Conservation (phyloP, 2,888 invertebrate genomes). For the Lithophane ornitopus region DNA sequence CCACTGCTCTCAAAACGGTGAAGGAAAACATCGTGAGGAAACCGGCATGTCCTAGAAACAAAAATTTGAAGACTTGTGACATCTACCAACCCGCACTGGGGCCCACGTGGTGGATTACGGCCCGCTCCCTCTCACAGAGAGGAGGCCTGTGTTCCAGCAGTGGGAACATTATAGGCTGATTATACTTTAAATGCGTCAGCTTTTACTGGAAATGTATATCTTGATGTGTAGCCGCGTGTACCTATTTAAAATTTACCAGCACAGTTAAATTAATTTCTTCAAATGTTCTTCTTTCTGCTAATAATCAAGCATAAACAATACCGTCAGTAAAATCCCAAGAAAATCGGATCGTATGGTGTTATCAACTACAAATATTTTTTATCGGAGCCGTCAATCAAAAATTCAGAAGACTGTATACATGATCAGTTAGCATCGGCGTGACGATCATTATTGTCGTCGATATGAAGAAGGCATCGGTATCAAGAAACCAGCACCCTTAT, state of each 20-base stretch:
- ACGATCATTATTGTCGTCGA: background rate
- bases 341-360: conserved; percentile 16
- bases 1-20: too few relatives aligned
- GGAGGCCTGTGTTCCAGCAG: too few relatives aligned
- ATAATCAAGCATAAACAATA: background rate
- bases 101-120: too few relatives aligned
- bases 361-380: conserved; percentile 1
- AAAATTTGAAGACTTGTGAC: too few relatives aligned
- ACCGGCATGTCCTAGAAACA: too few relatives aligned
- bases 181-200: too few relatives aligned
- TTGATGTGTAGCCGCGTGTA: too few relatives aligned
- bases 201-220: too few relatives aligned
- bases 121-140: too few relatives aligned
- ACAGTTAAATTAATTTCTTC: background rate
- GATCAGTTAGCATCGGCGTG: background rate
- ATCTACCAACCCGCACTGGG: too few relatives aligned
- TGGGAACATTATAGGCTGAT: too few relatives aligned
- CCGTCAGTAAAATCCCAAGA: background rate
- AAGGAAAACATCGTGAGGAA: too few relatives aligned
- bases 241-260: background rate
- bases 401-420: background rate
- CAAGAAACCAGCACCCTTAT: background rate
- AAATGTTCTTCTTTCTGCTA: background rate
- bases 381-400: conserved; percentile 19
- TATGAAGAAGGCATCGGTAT: background rate